phyloP scores from a whole-genome alignment of 2,113 vertebrate species.

The Chrysochloris asiatica region DNA sequence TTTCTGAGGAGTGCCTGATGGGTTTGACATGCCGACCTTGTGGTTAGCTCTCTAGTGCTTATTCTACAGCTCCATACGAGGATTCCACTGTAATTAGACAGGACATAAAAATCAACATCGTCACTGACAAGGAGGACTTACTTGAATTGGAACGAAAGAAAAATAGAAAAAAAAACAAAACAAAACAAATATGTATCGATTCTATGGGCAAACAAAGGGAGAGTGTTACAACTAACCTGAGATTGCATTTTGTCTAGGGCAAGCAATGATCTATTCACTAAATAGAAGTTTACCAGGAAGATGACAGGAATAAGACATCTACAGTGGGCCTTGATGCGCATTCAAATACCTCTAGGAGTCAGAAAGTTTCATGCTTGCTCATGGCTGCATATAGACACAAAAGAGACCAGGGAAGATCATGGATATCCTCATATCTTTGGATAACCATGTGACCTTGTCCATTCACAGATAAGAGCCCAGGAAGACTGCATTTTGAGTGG shows the following conservation, averaged over 20 bases:
- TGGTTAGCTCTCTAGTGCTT: too few species aligned
- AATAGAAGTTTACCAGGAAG: not conserved
- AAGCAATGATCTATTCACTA: not conserved
- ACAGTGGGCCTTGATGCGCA: not conserved
- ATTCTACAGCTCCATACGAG: too few species aligned
- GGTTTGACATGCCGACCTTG: too few species aligned
- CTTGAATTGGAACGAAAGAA: not conserved
- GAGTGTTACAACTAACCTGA: not conserved
- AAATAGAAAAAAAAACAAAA: too few species aligned
- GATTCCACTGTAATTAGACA: not conserved
- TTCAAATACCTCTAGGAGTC: not conserved
- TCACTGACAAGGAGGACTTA: not conserved
- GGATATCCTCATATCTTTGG: rapidly evolving
- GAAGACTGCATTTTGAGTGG: too few species aligned
- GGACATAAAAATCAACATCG: not conserved
- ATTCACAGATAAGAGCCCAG: not conserved
- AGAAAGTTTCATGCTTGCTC: not conserved
- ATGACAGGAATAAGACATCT: not conserved
- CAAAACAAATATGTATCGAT: not conserved
- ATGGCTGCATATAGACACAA: not conserved
- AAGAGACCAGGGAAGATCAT: not conserved
- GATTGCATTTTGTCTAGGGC: not conserved
- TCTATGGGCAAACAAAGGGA: not conserved
- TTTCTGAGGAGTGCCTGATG: too few species aligned
- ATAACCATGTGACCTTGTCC: not conserved